Base-by-base conservation (phyloP, 2,888 invertebrate species). In the Acronicta aceris region DNA sequence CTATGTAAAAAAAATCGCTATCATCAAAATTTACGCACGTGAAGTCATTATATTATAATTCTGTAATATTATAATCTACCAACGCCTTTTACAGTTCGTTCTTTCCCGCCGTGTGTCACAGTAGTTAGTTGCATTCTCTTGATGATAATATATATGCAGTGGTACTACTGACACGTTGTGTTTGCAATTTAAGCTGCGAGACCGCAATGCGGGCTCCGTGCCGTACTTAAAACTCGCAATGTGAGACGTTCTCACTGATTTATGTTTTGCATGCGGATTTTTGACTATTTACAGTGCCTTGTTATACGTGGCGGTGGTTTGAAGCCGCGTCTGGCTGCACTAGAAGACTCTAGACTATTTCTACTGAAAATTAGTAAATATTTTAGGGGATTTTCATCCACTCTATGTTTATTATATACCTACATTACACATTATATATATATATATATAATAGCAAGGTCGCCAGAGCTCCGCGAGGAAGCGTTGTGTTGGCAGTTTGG, bases 121-220 rank as follows among this genome's bases (percentile, higher is more conserved):
- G n/a, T 7, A 71, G 74, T 77, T 69, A 76, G 83, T 83, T 79
- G 81, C 81, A 81, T 84, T 81, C 81, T 84, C 83, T 72, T 83
- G 81, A 82, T 84, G 78, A 84, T 85, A 85, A 84, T 80, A 79
- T 81, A 83, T 81, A 78, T 76, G 78, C 71, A 68, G 68, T 68
- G 63, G 62, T 72, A 70, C 67, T 68, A 71, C 74, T 83, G 83
- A 85, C 83, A 76, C 68, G 78, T 66, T 73, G 69, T 79, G 79
- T 79, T 78, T 84, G 85, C 81, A 85, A 81, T 85, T 83, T 83
- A 78, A 85, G 74, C 81, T 70, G 71, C 73, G 72, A 59, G 71
- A 75, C 90, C 87, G 91, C 91, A 91, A 71, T 91, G 91, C 91
- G 89, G 89, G 80, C 72, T 67, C 33, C 71, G 38, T 38, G 38